A percentile compares a stretch with the other conserved stretches of the same genome.
Conservation (phyloP, 2,113 vertebrate genomes). For the Grallaria varia region DNA sequence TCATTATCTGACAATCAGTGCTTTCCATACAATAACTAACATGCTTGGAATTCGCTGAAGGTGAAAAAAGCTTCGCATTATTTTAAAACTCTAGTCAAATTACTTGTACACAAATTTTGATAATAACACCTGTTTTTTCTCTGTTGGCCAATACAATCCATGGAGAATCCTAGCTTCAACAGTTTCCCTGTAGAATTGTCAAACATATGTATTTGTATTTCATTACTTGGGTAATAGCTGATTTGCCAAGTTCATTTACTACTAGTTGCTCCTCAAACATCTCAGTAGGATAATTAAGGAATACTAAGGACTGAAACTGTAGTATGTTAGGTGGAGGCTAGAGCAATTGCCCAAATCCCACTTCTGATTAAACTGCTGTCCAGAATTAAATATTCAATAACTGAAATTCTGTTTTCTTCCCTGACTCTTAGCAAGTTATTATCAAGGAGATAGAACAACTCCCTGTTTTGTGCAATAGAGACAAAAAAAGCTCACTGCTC, state of each 20-base stretch:
- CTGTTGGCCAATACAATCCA: slow-evolving; percentile 74
- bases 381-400: slow-evolving; percentile 83
- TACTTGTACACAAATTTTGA: slow-evolving; percentile 76
- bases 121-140: slow-evolving; percentile 80
- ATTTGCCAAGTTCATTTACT: slow-evolving; percentile 84
- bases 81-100: slow-evolving; percentile 75
- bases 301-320: slow-evolving; percentile 81
- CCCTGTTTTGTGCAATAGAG: slow-evolving; percentile 63
- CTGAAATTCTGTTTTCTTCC: slow-evolving; percentile 75
- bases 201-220: slow-evolving; percentile 86
- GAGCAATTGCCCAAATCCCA: slow-evolving; percentile 80
- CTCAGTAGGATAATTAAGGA: slow-evolving; percentile 84
- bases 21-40: slow-evolving; percentile 66
- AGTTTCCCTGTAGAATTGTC: slow-evolving; percentile 79
- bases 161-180: slow-evolving; percentile 72
- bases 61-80: slow-evolving; percentile 58
- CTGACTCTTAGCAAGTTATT: slow-evolving; percentile 65
- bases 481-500: slow-evolving; percentile 26
- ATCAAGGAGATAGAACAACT: slow-evolving; percentile 67
- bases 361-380: slow-evolving; percentile 80
- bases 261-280: slow-evolving; percentile 81
- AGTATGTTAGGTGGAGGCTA: slow-evolving; percentile 72
- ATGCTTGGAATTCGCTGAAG: slow-evolving; percentile 62
- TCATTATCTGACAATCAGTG: slow-evolving; percentile 71
- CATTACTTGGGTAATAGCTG: slow-evolving; percentile 80